Conservation (phyloP, 2,797 vertebrate genomes). For the Scyliorhinus canicula region DNA sequence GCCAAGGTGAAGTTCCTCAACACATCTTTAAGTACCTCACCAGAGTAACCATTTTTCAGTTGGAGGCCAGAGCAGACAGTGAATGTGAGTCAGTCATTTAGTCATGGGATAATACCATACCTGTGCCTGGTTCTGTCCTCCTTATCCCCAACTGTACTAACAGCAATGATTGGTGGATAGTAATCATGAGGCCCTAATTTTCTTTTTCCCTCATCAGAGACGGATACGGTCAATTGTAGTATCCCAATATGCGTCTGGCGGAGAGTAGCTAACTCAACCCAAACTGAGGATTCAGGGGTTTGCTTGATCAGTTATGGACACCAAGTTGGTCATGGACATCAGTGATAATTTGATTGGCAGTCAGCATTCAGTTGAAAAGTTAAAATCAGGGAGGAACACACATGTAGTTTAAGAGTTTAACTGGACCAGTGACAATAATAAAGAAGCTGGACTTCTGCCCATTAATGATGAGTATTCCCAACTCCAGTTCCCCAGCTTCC, state of each 20-base stretch:
- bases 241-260: neutral
- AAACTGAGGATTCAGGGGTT: neutral
- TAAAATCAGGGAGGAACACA: neutral
- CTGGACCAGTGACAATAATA: neutral
- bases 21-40: neutral
- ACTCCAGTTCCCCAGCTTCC: neutral
- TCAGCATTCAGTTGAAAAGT: neutral
- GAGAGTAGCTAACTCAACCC: neutral
- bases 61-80: too few species aligned
- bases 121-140: neutral
- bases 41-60: neutral
- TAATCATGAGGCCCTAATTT: neutral
- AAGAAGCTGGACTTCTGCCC: neutral
- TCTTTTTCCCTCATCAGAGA: too few species aligned
- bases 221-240: neutral
- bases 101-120: neutral
- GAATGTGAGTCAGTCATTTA: too few species aligned
- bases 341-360: neutral
- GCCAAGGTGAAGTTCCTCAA: neutral
- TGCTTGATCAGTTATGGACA: neutral
- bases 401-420: neutral
- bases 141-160: too few species aligned
- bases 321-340: neutral
- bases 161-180: neutral
- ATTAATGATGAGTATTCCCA: neutral